phyloP scores from a whole-genome alignment of 2,797 vertebrate species.

The Darevskia nairensis region DNA sequence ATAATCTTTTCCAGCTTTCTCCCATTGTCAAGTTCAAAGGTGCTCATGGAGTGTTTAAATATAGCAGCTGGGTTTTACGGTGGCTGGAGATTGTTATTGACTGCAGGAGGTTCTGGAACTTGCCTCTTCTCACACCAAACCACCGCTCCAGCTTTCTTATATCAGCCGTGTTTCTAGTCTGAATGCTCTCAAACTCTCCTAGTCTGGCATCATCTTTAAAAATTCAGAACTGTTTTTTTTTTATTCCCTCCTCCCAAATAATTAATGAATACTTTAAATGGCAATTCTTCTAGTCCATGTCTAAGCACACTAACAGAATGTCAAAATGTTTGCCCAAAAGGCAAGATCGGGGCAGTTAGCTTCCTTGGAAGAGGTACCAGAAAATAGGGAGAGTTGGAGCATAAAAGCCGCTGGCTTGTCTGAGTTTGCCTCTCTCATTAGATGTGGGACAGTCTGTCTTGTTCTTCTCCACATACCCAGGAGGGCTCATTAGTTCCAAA shows the following conservation, averaged over 20 bases:
- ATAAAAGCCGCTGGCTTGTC: not conserved
- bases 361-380: not conserved
- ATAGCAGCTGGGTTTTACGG: not conserved
- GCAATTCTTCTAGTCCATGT: not conserved
- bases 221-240: not conserved
- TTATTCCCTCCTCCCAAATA: not conserved
- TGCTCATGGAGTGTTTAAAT: not conserved
- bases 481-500: constrained; percentile 19
- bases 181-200: not conserved
- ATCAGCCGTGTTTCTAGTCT: not conserved
- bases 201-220: not conserved
- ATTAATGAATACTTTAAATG: not conserved
- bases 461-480: constrained; percentile 1
- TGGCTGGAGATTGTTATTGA: not conserved
- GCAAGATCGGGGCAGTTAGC: not conserved
- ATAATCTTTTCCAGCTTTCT: not conserved
- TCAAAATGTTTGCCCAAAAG: not conserved
- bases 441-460: constrained; percentile 3
- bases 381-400: not conserved
- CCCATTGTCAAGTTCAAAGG: constrained; percentile 14
- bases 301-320: not conserved
- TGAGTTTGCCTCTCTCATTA: constrained; percentile 12
- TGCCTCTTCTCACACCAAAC: not conserved
- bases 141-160: not conserved
- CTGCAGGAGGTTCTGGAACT: not conserved